Evolutionary conservation across 2,113 vertebrate genomes (phyloP), one percentile per base, ranked within the genome.

Genomic region (Protomyctophum bolini): DNA sequence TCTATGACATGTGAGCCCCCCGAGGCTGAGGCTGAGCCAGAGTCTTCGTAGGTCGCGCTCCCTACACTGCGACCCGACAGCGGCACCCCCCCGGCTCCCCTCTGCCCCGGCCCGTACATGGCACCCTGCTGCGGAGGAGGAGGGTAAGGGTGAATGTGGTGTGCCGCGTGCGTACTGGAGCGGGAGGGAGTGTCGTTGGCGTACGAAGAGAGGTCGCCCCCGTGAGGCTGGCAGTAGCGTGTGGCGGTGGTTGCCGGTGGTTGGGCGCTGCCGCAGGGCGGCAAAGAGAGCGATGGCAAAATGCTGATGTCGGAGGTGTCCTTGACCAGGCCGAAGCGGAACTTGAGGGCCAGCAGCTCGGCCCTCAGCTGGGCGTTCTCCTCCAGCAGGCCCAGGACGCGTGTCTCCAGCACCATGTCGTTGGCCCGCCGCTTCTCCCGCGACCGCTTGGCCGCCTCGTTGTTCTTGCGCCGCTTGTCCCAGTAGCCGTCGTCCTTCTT

Each of bases 381-480:
- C 78, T 95, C 94, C 15, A 95, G 88, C 51, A 95, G 81, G 8
- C 87, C 89, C 50, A 94, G 78, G 45, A 95, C 90, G 0, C 91
- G 85, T 49, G 81, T 86, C 88, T 95, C 94, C 59, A 95, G 83
- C 55, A 94, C 93, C 80, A 92, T 78, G 81, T 94, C 94, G 5
- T 93, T 94, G 57, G 88, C 92, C 0, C 93, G 78, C 0, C 94
- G 86, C 70, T 94, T 94, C 78, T 95, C 93, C 9, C 94, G 89
- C 0, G 94, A 95, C 21, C 93, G 85, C 66, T 93, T 95, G 66
- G 94, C 94, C 0, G 94, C 93, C 76, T 95, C 94, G 1, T 95
- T 95, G 87, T 95, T 95, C 75, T 95, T 95, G 68, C 80, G 91
- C 28, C 94, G 86, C 80, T 94, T 95, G 81, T 94, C 94, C 94